phyloP scores from a whole-genome alignment of 1,140 invertebrate genomes.

The Cotesia vestalis region DNA sequence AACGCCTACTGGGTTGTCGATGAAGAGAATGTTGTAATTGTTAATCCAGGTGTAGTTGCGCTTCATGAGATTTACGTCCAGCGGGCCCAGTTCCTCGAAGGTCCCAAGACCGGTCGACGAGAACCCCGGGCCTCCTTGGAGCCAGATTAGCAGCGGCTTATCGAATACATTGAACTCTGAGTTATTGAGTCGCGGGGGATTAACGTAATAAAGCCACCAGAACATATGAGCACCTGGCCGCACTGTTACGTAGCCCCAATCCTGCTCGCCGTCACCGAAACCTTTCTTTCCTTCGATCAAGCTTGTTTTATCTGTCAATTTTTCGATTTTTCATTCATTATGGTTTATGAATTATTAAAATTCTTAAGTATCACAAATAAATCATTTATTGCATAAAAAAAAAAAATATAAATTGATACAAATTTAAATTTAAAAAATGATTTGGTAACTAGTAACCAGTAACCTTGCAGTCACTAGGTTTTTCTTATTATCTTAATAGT shows the following conservation, averaged over 20 bases:
- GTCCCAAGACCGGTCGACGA: constrained; percentile 82
- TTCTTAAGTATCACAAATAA: too few species aligned
- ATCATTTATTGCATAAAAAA: too few species aligned
- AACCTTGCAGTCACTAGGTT: too few species aligned
- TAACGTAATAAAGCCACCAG: constrained; percentile 80
- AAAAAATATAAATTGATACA: too few species aligned
- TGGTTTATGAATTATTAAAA: not conserved
- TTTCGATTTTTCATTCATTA: not conserved
- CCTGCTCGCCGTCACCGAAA: constrained; percentile 71
- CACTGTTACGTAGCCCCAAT: constrained; percentile 76
- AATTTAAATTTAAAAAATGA: too few species aligned
- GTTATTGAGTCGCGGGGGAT: not conserved
- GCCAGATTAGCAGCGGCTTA: constrained; percentile 79
- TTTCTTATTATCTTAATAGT: too few species aligned
- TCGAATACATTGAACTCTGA: constrained; percentile 63
- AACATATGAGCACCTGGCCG: constrained; percentile 80
- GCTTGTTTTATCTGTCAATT: not conserved
- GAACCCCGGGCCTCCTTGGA: constrained; percentile 80
- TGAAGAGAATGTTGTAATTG: constrained; percentile 82
- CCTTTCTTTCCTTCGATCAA: constrained; percentile 52
- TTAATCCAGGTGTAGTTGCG: constrained; percentile 81
- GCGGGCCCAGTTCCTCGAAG: constrained; percentile 79
- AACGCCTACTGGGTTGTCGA: constrained; percentile 89
- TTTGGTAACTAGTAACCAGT: too few species aligned
- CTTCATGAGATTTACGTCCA: constrained; percentile 71